These are phyloP conservation scores for Morus bassanus DNA, from an alignment of 2,797 vertebrate genomes.

Conservation along the genomic window DNA sequence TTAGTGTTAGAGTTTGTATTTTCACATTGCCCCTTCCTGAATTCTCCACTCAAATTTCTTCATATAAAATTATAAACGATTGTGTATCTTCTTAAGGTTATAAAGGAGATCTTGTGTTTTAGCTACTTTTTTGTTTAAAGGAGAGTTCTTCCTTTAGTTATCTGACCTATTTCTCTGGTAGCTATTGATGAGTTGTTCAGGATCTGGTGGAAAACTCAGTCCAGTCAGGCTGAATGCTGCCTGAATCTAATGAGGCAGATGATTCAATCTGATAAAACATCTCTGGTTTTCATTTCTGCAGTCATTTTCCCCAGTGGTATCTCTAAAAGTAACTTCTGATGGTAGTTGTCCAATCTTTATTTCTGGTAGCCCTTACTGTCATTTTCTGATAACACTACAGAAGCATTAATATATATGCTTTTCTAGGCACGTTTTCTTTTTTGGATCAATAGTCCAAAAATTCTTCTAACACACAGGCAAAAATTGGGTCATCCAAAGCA, in stretches of 20 bases:
- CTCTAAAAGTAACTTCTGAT: neutral
- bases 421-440: neutral
- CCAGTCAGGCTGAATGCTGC: neutral
- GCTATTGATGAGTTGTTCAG: neutral
- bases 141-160: neutral
- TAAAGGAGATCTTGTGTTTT: neutral
- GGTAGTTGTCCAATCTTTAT: neutral
- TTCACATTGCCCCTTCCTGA: neutral
- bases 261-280: neutral
- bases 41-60: neutral
- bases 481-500: neutral
- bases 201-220: neutral
- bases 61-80: neutral
- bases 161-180: neutral
- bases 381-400: neutral
- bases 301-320: neutral
- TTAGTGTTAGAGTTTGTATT: neutral
- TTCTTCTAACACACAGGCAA: neutral
- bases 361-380: neutral
- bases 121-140: neutral
- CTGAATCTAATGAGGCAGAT: neutral
- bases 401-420: neutral
- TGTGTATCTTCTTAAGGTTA: neutral
- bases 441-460: neutral
- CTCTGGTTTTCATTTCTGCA: neutral